These are phyloP conservation scores for Cataglyphis altisquamis DNA, from an alignment of 2,888 invertebrate genomes.

Conservation along the genomic window DNA sequence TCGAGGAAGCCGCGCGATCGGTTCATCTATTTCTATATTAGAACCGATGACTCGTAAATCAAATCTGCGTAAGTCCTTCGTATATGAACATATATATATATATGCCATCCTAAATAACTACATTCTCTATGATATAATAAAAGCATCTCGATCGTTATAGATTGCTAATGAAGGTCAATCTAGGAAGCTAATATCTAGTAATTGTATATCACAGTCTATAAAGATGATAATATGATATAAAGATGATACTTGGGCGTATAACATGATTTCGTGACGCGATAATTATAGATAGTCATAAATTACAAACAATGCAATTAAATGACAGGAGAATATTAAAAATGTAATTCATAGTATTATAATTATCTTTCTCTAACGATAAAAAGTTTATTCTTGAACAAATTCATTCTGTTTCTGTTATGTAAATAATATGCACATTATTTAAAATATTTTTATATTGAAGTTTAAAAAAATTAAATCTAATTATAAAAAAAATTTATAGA, in stretches of 20 bases:
- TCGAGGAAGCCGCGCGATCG: conserved; percentile 36
- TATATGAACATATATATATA: conserved; percentile 7
- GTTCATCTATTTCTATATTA: conserved; percentile 58
- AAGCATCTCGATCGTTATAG: conserved; percentile 36
- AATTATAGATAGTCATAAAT: not conserved
- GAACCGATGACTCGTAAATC: conserved; percentile 52
- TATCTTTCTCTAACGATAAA: not conserved
- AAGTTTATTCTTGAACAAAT: not conserved
- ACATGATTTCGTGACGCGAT: not conserved
- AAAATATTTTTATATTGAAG: not conserved
- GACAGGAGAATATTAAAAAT: conserved; percentile 13
- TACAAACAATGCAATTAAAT: conserved; percentile 2
- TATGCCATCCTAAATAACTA: conserved; percentile 46
- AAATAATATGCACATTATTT: not conserved
- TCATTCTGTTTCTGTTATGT: not conserved
- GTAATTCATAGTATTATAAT: not conserved
- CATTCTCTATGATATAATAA: conserved; percentile 25
- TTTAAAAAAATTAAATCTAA: not conserved
- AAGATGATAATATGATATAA: conserved; percentile 17
- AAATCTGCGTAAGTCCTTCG: conserved; percentile 26
- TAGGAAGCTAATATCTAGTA: conserved; percentile 41
- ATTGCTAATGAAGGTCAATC: conserved; percentile 37
- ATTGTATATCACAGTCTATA: conserved; percentile 42
- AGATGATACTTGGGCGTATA: conserved; percentile 7
- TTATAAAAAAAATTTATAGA: not conserved